Evolutionary conservation across 2,888 invertebrate genomes (phyloP), one percentile per base, ranked within the genome.

Genomic region (Graphium colonna): DNA sequence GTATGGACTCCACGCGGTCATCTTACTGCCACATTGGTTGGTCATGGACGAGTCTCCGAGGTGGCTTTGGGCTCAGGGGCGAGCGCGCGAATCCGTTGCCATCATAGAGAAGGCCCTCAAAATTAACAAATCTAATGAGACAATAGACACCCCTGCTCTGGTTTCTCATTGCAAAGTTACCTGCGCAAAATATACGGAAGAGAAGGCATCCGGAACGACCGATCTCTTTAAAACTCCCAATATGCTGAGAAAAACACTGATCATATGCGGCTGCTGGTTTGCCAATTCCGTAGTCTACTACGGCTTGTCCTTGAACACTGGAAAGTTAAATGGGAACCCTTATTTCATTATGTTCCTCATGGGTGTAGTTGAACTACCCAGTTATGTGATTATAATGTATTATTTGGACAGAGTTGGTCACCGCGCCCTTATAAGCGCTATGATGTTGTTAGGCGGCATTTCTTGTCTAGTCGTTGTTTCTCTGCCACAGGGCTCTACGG

Each of bases 211-310:
- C 43, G 93, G 94, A n/a, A 90, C 95, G 0, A 60, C 79, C 1
- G 96, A 96, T 75, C 89, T 97, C 3, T 94, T 96, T 68, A 94
- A 92, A 73, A 94, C 95, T 0, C 95, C 95, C 0, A 95, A 94
- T 71, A 82, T 97, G 69, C 86, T 96, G 15, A 92, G 90, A 66
- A 95, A 95, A 76, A 94, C 95, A 0, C 78, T 96, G 10, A 96
- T 95, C 59, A 92, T 96, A 33, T 95, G 95, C 64, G 91, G 95
- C 15, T 94, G 94, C 63, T 97, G 96, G 96, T 96, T 96, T 69
- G 95, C 96, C 12, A 96, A 96, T 75, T 94, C 96, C 0, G 91
- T 96, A 15, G 95, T 94, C 0, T 97, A 96, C 77, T 97, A 96
- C 63, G 96, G 96, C 0, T 82, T 97, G 1, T 95, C 96, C 0